Evolutionary conservation across 1,140 invertebrate species (phyloP), one percentile per base, ranked within the genome.

Genomic region (Pemphigus obesinymphae): DNA sequence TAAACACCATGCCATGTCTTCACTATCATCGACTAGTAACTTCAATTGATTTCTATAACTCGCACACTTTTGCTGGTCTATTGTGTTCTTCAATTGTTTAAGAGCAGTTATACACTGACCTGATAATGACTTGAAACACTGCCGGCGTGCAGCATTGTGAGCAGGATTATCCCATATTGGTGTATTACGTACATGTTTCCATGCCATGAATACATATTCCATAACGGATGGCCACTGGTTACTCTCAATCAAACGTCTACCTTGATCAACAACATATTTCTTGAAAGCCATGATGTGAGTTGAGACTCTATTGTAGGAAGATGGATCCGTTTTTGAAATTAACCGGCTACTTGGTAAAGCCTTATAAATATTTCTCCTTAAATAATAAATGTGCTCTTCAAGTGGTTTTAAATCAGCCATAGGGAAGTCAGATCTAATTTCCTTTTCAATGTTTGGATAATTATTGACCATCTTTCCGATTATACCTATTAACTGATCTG

Each of bases 291-390:
- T 87, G 7, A 94, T 86, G 88, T 94, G 92, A 63, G 90, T 89
- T 0, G 89, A 86, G 7, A 91, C 91, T 78, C 90, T 87, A 15
- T 89, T 90, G 85, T 90, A 92, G 1, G 91, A 89, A 23, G 90
- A 89, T 2, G 92, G 91, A 85, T 92, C 91, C 6, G 91, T 91
- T 86, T 91, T 91, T 5, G 91, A 92, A 13, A 89, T 90, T 58
- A 91, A 86, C 53, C 92, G 88, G 1, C 90, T 90, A 48, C 89
- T 90, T 11, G 92, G 89, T 11, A 93, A 85, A 83, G 91, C 92
- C 85, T 91, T 90, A 83, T 90, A 93, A 63, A 94, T 91, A 84
- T 93, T 93, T n/a, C 90, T 89, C 83, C 90, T 91, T n/a, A 93
- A 88, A 84, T 89, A 88, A 50, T 87, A 88, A 26, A 94, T 86